Evolutionary conservation across 2,113 vertebrate species (phyloP).

Genomic region (Oryzias melastigma): DNA sequence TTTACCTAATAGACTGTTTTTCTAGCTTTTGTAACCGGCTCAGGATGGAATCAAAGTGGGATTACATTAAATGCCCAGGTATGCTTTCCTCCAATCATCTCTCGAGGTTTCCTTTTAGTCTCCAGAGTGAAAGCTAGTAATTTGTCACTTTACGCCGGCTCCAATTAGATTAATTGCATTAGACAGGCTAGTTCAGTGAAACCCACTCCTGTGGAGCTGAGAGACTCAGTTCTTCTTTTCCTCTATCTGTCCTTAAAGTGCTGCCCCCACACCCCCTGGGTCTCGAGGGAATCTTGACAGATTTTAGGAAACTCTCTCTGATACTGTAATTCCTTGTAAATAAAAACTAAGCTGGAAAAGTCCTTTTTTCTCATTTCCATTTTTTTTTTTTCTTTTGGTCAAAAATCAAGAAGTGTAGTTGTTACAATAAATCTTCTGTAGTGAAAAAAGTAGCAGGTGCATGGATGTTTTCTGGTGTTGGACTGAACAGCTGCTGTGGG

Average conservation of each 20-base stretch:
- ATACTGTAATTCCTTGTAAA: slow-evolving; percentile 17
- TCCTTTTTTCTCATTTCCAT: neutral
- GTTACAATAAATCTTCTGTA: no score
- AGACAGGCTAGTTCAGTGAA: slow-evolving; percentile 87
- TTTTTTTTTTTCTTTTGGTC: neutral
- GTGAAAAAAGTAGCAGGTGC: no score
- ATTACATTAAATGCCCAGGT: slow-evolving; percentile 64
- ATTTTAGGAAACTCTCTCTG: slow-evolving; percentile 33
- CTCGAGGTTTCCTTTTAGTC: slow-evolving; percentile 58
- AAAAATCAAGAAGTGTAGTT: slow-evolving; percentile 1
- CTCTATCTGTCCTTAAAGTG: slow-evolving; percentile 69
- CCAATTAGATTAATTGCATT: slow-evolving; percentile 97
- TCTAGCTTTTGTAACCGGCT: slow-evolving; percentile 44
- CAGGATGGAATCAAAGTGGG: slow-evolving; percentile 57
- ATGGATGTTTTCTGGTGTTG: no score
- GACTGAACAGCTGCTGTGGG: no score
- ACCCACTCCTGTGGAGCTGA: slow-evolving; percentile 83
- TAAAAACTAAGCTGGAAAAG: slow-evolving; percentile 6
- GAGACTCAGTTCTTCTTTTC: slow-evolving; percentile 83
- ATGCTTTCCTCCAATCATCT: slow-evolving; percentile 63
- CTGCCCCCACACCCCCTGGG: slow-evolving; percentile 45
- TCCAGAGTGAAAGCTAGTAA: slow-evolving; percentile 90
- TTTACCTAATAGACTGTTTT: slow-evolving; percentile 38
- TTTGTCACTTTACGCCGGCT: slow-evolving; percentile 90
- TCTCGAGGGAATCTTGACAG: slow-evolving; percentile 53